These are phyloP conservation scores for Cryptotis parvus DNA, from an alignment of 2,113 vertebrate genomes.

Conservation along the genomic window DNA sequence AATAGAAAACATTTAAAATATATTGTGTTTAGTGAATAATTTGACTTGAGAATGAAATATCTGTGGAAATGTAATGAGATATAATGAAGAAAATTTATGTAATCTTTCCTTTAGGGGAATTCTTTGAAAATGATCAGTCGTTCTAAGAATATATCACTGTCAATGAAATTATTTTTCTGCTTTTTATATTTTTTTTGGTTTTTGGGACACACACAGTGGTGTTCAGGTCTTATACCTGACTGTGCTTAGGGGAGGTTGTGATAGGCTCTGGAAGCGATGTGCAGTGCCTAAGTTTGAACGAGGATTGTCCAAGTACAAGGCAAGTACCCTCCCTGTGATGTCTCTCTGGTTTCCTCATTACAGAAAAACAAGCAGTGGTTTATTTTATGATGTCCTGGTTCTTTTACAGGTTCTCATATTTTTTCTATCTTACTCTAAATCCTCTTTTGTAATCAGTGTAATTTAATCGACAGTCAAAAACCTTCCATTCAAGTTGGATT, in stretches of 20 bases:
- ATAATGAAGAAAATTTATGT: background rate
- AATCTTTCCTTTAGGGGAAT: background rate
- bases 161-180: too few species aligned
- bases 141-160: too few species aligned
- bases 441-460: background rate
- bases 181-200: too few species aligned
- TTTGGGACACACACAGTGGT: too few species aligned
- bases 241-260: too few species aligned
- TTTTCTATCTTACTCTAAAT: slow-evolving; percentile 6
- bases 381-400: background rate
- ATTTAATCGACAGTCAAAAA: background rate
- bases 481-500: background rate
- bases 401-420: background rate
- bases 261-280: too few species aligned
- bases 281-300: too few species aligned
- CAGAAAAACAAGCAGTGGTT: background rate
- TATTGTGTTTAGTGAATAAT: slow-evolving; percentile 5
- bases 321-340: background rate
- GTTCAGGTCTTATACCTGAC: too few species aligned
- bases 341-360: background rate
- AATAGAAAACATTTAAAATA: background rate
- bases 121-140: background rate
- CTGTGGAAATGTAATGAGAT: background rate
- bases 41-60: background rate
- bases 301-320: too few species aligned